Conservation (phyloP, 2,113 vertebrate genomes). For the Sula dactylatra region DNA sequence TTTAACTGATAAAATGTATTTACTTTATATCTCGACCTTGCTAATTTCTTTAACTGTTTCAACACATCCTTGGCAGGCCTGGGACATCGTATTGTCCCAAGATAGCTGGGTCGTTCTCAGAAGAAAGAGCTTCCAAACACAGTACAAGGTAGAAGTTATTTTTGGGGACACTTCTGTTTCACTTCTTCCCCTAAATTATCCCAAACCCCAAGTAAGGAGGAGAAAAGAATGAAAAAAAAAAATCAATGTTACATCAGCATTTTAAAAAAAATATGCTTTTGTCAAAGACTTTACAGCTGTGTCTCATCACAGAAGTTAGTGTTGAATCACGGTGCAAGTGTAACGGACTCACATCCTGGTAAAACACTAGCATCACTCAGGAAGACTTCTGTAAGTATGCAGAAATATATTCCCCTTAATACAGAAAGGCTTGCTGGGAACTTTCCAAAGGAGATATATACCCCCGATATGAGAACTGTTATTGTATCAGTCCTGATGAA, state of each 20-base stretch:
- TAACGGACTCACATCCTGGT: neutral
- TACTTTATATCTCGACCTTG: neutral
- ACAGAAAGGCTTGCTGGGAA: neutral
- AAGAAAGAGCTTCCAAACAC: neutral
- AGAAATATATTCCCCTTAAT: neutral
- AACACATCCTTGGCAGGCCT: neutral
- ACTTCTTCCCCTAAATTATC: neutral
- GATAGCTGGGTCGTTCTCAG: neutral
- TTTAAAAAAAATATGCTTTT: neutral
- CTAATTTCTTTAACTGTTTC: neutral
- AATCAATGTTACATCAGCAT: neutral
- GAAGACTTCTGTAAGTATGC: neutral
- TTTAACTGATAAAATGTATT: neutral
- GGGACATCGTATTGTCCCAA: fast-evolving
- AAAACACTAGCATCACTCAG: neutral
- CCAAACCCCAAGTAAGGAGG: neutral
- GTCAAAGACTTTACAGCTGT: neutral
- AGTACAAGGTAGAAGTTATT: neutral
- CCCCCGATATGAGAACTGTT: neutral
- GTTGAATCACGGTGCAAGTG: neutral
- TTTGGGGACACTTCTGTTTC: neutral
- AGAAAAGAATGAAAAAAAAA: neutral
- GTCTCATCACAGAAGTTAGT: neutral
- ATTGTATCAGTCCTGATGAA: neutral
- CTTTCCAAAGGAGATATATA: neutral